Evolutionary conservation across 2,888 invertebrate species (phyloP).

Genomic region (Drosophila atroscutellata): DNA sequence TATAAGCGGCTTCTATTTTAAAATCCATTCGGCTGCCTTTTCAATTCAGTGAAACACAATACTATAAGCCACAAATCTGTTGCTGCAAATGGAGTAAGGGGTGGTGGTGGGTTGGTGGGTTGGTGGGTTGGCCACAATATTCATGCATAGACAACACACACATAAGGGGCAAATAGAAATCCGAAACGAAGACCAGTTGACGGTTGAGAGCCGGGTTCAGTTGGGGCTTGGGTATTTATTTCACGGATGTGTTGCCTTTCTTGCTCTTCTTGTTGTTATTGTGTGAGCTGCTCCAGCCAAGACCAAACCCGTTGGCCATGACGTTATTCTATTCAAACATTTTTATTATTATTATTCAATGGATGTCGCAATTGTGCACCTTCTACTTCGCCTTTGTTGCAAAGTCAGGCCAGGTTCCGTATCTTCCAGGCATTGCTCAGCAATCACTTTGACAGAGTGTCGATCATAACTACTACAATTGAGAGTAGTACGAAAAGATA

Average conservation of each 20-base stretch:
- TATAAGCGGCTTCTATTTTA: conserved; percentile 4
- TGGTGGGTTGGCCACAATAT: conserved; percentile 10
- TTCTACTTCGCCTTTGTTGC: conserved; percentile 8
- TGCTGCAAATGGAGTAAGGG: neutral
- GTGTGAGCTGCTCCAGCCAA: conserved; percentile 24
- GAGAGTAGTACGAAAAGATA: neutral
- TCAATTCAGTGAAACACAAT: conserved; percentile 38
- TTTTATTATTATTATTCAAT: conserved; percentile 68
- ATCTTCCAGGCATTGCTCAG: conserved; percentile 28
- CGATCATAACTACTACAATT: conserved; percentile 10
- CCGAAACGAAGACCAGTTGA: conserved; percentile 42
- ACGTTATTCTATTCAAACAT: conserved; percentile 55
- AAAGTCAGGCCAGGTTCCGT: conserved; percentile 62
- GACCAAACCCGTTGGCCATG: conserved; percentile 40
- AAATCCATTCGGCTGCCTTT: conserved; percentile 13
- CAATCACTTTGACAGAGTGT: neutral
- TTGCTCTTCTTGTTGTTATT: no score
- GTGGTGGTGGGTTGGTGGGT: neutral
- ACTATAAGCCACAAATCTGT: conserved; percentile 16
- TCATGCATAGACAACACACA: conserved; percentile 61
- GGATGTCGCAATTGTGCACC: conserved; percentile 19
- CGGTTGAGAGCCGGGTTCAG: conserved; percentile 1
- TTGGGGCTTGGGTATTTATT: neutral
- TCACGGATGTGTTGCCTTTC: neutral
- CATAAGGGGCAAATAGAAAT: conserved; percentile 42